Evolutionary conservation across 2,888 invertebrate genomes (phyloP).

Genomic region (Lottia gigantea): DNA sequence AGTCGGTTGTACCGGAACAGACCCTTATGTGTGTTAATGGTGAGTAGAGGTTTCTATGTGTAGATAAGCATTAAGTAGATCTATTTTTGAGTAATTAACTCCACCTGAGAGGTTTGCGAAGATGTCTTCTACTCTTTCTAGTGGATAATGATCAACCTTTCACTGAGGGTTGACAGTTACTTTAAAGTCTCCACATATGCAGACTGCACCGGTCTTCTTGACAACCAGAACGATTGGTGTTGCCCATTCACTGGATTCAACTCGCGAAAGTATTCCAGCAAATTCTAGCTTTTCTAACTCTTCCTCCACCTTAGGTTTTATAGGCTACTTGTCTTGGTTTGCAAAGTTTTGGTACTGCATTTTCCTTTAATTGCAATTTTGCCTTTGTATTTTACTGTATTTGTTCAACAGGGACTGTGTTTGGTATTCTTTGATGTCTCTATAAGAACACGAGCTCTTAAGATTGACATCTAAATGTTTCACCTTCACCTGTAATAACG

Average conservation of each 20-base stretch:
- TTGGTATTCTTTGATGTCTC: no score
- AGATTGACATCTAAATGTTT: no score
- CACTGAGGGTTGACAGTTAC: slow-evolving; percentile 45
- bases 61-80: slow-evolving; percentile 23
- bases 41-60: slow-evolving; percentile 28
- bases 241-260: slow-evolving; percentile 29
- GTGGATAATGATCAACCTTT: slow-evolving; percentile 42
- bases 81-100: slow-evolving; percentile 29
- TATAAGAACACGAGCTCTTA: no score
- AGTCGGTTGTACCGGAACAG: slow-evolving; percentile 34
- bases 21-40: slow-evolving; percentile 37
- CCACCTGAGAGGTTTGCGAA: slow-evolving; percentile 36
- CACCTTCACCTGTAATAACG: no score
- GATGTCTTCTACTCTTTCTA: slow-evolving; percentile 47
- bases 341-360: slow-evolving; percentile 29
- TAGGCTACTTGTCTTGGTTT: slow-evolving; percentile 39
- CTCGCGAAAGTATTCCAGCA: slow-evolving; percentile 17
- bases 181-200: no score
- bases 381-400: no score
- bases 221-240: slow-evolving; percentile 30
- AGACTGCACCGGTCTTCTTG: slow-evolving; percentile 28
- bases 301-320: slow-evolving; percentile 22
- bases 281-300: slow-evolving; percentile 16
- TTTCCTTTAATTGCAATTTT: slow-evolving; percentile 22
- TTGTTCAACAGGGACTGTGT: no score